Base-by-base conservation (phyloP, 2,888 invertebrate species). In the Uropetala carovei region DNA sequence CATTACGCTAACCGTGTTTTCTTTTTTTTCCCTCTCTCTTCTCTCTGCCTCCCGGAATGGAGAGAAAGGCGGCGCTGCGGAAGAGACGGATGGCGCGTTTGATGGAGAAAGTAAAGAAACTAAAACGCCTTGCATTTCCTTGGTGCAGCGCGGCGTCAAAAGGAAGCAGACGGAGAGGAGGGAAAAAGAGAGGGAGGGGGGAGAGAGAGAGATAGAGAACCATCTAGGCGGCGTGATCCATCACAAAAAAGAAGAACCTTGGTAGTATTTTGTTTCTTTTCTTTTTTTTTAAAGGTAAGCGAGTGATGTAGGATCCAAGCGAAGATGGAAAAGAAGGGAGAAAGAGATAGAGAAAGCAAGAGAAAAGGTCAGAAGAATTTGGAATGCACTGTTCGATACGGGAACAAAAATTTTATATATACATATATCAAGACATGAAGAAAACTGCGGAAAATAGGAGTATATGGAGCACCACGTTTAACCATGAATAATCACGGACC, bases 81-180 rank as follows among this genome's bases (percentile, higher is more conserved):
- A 68, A 14, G 64, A 16, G 43, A 43, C 1, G 43, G 43, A 43
- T 43, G 43, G 75, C 75, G 22, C 75, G 75, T 13, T 75, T 75
- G 22, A 75, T 27, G 75, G 75, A 22, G 22, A 27, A 75, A 75
- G 75, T 75, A 75, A 75, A 75, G 22, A 68, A 68, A 68, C 68
- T 18, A n/a, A 43, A 5, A 75, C 75, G 75, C 75, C 75, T 75
- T 75, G 27, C 27, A 27, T 75, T 75, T 75, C 75, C 75, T 75
- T 16, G 43, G 43, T 43, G 60, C 75, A 27, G 27, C 22, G 22
- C 75, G 75, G 75, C 68, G n/a, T 68, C 68, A 68, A 68, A 68
- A 22, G 60, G 60, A 10, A 68, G 22, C n/a, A 27, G 10, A 27
- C 27, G 27, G 18, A 18, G 60, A 18, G 3, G 60, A 18, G 60